Conservation (phyloP, 2,888 invertebrate genomes). For the Polymixis flavicincta region DNA sequence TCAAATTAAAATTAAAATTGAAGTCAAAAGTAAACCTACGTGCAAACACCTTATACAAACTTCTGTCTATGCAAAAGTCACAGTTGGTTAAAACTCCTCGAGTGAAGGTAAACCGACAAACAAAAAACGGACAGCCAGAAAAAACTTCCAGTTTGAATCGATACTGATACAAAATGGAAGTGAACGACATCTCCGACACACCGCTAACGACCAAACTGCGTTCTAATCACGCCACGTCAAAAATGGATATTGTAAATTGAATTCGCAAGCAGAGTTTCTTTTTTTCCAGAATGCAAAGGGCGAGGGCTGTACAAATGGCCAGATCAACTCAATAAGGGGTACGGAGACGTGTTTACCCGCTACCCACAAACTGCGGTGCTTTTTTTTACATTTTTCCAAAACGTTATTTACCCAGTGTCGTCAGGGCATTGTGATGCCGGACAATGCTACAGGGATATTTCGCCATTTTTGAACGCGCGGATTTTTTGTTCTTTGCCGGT, state of each 20-base stretch:
- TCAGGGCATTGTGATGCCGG: constrained; percentile 88
- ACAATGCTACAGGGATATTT: constrained; percentile 84
- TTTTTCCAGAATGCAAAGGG: constrained; percentile 84
- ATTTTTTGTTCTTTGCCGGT: constrained; percentile 70
- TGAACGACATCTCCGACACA: constrained; percentile 76
- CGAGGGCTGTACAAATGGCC: constrained; percentile 88
- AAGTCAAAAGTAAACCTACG: neutral
- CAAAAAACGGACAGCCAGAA: constrained; percentile 51
- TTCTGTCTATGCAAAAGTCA: constrained; percentile 27
- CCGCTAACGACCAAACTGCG: constrained; percentile 89
- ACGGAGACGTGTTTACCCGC: constrained; percentile 88
- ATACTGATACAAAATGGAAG: constrained; percentile 77
- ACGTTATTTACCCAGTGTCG: constrained; percentile 90
- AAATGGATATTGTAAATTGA: constrained; percentile 90
- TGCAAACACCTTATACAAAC: neutral
- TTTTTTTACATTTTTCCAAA: constrained; percentile 88
- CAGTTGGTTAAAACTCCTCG: constrained; percentile 39
- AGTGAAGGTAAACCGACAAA: constrained; percentile 24
- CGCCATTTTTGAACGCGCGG: constrained; percentile 73
- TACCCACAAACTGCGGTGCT: constrained; percentile 86
- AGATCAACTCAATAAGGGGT: constrained; percentile 90
- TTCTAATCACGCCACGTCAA: constrained; percentile 90
- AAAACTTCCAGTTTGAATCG: constrained; percentile 74
- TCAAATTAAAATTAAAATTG: neutral
- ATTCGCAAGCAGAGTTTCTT: constrained; percentile 83